Percentiles rank a stretch among this genome's conserved stretches.
Conservation (phyloP, 2,888 invertebrate genomes). For the Ypsolopha sequella region DNA sequence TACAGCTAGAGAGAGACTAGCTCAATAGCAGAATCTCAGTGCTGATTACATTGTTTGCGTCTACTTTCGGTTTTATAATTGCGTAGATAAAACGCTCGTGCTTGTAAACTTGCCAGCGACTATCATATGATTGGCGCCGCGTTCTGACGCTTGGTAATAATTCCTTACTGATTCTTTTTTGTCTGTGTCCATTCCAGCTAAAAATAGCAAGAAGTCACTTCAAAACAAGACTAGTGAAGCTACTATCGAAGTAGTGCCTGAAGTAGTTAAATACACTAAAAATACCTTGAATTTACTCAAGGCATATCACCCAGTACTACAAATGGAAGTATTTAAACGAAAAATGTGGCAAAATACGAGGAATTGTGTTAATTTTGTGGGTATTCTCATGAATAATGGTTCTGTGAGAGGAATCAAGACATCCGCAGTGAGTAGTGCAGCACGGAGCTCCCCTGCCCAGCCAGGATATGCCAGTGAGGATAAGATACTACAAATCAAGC, state of each 20-base stretch:
- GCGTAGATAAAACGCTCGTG: conserved; percentile 2
- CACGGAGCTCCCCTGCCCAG: conserved; percentile 35
- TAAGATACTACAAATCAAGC: conserved; percentile 59
- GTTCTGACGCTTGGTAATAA: background rate
- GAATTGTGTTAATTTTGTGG: conserved; percentile 40
- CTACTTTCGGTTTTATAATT: background rate
- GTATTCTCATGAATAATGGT: conserved; percentile 38
- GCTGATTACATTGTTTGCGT: background rate
- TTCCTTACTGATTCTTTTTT: conserved; percentile 10
- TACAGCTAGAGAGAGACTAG: background rate
- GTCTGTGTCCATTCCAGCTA: conserved; percentile 48
- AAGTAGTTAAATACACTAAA: conserved; percentile 29
- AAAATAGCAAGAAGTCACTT: conserved; percentile 47
- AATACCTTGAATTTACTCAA: background rate
- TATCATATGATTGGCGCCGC: conserved; percentile 63
- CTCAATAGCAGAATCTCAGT: no score
- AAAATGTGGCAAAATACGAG: conserved; percentile 59
- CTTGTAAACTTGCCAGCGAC: conserved; percentile 28
- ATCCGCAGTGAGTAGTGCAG: conserved; percentile 25
- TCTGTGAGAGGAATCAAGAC: conserved; percentile 40
- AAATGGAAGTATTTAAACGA: conserved; percentile 25
- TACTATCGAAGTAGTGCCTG: conserved; percentile 22
- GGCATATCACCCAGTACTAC: conserved; percentile 13
- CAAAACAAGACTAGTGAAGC: conserved; percentile 46
- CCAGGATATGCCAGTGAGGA: conserved; percentile 56